A percentile compares a stretch with the other conserved stretches of the same genome.
Conservation (phyloP, 2,113 vertebrate species). For the Dunckerocampus dactyliophorus region DNA sequence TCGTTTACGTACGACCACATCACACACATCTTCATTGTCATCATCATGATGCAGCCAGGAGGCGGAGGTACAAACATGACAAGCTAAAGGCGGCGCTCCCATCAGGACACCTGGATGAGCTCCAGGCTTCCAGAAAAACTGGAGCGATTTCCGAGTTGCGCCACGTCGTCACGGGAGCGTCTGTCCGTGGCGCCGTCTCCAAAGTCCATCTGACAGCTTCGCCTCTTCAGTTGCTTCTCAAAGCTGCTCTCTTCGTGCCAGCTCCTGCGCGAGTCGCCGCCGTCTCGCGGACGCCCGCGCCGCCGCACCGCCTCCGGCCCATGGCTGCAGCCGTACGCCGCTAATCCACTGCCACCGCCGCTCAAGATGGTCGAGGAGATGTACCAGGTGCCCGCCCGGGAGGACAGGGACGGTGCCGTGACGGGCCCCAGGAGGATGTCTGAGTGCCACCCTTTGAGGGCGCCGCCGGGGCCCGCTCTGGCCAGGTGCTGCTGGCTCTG, state of each 20-base stretch:
- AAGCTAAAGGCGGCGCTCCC: background rate
- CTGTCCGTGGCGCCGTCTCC: conserved; percentile 81
- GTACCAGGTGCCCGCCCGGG: conserved; percentile 83
- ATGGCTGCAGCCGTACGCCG: conserved; percentile 76
- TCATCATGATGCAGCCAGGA: too few species aligned
- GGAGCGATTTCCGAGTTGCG: conserved; percentile 80
- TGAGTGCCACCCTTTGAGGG: conserved; percentile 92
- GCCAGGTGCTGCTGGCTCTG: conserved; percentile 86
- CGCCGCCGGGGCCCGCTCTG: conserved; percentile 66
- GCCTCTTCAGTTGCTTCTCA: conserved; percentile 92
- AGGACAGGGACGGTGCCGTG: conserved; percentile 60
- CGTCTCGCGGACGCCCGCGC: conserved; percentile 77
- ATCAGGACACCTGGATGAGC: conserved; percentile 93
- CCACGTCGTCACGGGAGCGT: conserved; percentile 82
- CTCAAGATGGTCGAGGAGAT: conserved; percentile 76
- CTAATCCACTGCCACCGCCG: conserved; percentile 34
- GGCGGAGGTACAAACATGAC: too few species aligned
- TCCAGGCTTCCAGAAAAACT: conserved; percentile 97
- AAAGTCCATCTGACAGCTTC: conserved; percentile 97
- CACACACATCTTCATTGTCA: background rate
- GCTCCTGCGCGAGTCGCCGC: conserved; percentile 84
- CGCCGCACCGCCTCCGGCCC: conserved; percentile 76
- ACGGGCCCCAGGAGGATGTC: conserved; percentile 85
- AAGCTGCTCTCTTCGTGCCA: conserved; percentile 97
- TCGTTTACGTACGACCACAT: too few species aligned